Evolutionary conservation across 1,140 invertebrate genomes (phyloP).

Genomic region (Littorina saxatilis): DNA sequence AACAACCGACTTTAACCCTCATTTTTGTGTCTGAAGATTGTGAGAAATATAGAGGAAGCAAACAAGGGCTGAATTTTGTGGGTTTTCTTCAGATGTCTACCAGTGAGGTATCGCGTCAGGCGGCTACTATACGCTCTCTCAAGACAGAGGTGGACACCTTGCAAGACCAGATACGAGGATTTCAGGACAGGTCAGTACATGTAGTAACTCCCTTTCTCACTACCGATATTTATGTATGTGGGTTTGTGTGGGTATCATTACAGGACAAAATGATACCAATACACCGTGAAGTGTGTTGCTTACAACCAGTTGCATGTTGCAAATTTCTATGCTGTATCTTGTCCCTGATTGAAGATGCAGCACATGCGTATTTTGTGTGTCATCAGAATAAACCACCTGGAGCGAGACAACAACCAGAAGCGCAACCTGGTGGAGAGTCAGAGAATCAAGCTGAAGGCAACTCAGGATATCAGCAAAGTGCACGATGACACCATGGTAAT

Average conservation of each 20-base stretch:
- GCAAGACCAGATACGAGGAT: constrained; percentile 60
- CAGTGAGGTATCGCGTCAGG: constrained; percentile 65
- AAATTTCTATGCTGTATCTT: too few species aligned
- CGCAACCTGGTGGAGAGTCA: constrained; percentile 70
- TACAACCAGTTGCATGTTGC: too few species aligned
- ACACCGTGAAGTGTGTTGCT: too few species aligned
- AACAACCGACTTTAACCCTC: too few species aligned
- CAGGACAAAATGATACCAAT: too few species aligned
- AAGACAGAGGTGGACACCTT: constrained; percentile 68
- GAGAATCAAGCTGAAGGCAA: constrained; percentile 64
- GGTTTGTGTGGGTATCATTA: neutral
- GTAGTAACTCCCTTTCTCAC: neutral
- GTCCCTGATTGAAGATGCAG: too few species aligned
- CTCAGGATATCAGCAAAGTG: constrained; percentile 66
- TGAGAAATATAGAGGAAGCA: too few species aligned
- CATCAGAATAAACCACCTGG: constrained; percentile 66
- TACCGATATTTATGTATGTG: neutral
- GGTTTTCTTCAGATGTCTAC: constrained; percentile 59
- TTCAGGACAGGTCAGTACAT: constrained; percentile 65
- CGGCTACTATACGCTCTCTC: constrained; percentile 54
- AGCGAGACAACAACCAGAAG: constrained; percentile 72
- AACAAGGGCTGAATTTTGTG: too few species aligned
- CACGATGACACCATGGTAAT: constrained; percentile 64
- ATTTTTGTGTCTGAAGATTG: too few species aligned
- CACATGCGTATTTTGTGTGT: too few species aligned